Conservation (phyloP, 2,113 vertebrate species). For the Hippopotamus amphibius region DNA sequence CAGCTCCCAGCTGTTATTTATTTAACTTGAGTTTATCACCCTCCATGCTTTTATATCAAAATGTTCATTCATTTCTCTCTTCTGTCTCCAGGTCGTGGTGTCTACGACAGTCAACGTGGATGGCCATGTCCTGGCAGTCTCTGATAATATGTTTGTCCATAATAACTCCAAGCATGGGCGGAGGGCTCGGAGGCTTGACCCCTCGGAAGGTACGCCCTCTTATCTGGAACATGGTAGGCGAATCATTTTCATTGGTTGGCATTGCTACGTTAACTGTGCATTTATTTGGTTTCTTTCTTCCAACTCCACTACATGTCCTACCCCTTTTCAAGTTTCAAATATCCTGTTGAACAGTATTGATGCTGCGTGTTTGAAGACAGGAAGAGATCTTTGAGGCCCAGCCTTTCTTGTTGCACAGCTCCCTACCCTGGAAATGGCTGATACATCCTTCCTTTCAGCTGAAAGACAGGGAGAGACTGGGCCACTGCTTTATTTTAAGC, state of each 20-base stretch:
- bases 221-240: slow-evolving; percentile 96
- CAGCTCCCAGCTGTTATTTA: slow-evolving; percentile 90
- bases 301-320: slow-evolving; percentile 17
- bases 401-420: slow-evolving; percentile 55
- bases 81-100: slow-evolving; percentile 94
- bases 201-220: slow-evolving; percentile 96
- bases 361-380: slow-evolving; percentile 19
- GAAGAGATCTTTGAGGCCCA: background rate
- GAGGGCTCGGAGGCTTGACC: slow-evolving; percentile 95
- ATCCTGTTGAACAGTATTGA: background rate
- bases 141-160: slow-evolving; percentile 99
- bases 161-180: slow-evolving; percentile 98
- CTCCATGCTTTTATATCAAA: slow-evolving; percentile 78
- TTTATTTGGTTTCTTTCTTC: slow-evolving; percentile 80
- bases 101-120: slow-evolving; percentile 98
- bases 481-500: background rate
- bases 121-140: slow-evolving; percentile 97
- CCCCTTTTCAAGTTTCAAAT: slow-evolving; percentile 60
- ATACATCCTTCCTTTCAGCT: slow-evolving; percentile 51
- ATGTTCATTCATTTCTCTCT: slow-evolving; percentile 81
- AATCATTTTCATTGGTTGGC: slow-evolving; percentile 90
- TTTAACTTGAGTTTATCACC: slow-evolving; percentile 89
- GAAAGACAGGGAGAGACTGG: background rate
- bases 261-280: slow-evolving; percentile 86
- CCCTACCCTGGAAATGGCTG: slow-evolving; percentile 72